Evolutionary conservation across 2,797 vertebrate genomes (phyloP).

Genomic region (Alca torda): DNA sequence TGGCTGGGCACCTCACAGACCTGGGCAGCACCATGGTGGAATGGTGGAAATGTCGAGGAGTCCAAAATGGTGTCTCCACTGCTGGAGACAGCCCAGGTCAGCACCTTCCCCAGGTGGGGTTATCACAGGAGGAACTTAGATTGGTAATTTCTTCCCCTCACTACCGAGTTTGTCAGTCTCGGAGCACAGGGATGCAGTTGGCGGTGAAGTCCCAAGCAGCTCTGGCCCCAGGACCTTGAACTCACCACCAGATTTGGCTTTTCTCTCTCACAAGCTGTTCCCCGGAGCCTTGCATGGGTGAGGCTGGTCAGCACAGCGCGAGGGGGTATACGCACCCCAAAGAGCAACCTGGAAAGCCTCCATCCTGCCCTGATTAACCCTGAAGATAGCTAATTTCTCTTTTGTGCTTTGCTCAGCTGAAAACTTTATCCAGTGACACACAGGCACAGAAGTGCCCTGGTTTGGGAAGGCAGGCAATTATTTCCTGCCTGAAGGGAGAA

Average conservation of each 20-base stretch:
- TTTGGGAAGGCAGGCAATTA: constrained; percentile 63
- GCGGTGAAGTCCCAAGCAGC: not conserved
- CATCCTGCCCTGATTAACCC: not conserved
- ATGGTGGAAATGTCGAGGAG: not conserved
- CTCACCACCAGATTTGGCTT: not conserved
- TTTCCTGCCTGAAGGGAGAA: constrained; percentile 67
- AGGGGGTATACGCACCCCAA: not conserved
- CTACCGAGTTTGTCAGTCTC: not conserved
- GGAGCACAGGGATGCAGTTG: not conserved
- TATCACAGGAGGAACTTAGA: not conserved
- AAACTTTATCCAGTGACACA: not conserved
- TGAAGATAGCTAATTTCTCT: not conserved
- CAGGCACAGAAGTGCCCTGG: constrained; percentile 18
- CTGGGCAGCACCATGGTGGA: not conserved
- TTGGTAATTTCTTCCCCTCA: not conserved
- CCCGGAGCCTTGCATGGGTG: not conserved
- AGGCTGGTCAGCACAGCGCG: not conserved
- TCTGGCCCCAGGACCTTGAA: not conserved
- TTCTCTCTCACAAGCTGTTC: not conserved
- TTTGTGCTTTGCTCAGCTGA: constrained; percentile 17
- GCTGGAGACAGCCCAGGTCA: not conserved
- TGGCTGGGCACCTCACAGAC: not conserved
- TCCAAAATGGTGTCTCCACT: not conserved
- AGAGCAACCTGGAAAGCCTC: not conserved
- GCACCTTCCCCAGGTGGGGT: not conserved